These are phyloP conservation scores for Drosophila meridiana DNA, from an alignment of 2,888 invertebrate genomes.

Conservation along the genomic window DNA sequence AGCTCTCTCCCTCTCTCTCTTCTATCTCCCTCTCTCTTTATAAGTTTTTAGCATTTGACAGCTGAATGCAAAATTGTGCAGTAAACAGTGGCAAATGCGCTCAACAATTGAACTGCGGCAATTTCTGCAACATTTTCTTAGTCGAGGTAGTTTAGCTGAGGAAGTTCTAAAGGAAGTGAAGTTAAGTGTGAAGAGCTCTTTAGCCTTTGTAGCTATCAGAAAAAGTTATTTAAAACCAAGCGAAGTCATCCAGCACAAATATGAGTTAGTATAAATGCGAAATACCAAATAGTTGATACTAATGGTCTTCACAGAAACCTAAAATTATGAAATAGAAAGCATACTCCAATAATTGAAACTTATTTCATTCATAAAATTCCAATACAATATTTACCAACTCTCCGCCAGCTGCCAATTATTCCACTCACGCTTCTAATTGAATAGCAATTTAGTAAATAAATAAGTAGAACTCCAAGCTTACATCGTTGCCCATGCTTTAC, in stretches of 20 bases:
- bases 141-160: not conserved
- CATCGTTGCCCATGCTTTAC: no score
- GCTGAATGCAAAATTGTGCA: conserved; percentile 47
- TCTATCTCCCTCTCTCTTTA: not conserved
- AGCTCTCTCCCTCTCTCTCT: not conserved
- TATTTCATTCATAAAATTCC: no score
- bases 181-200: not conserved
- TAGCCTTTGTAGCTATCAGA: not conserved
- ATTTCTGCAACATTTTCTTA: not conserved
- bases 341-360: no score
- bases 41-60: conserved; percentile 41
- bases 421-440: no score
- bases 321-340: no score
- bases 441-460: no score
- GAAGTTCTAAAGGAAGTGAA: not conserved
- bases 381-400: no score
- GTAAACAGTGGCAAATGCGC: conserved; percentile 13
- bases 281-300: no score
- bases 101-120: conserved; percentile 6
- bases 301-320: no score
- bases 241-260: no score
- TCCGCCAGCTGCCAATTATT: no score
- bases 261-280: not conserved
- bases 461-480: no score
- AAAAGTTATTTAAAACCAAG: not conserved